These are phyloP conservation scores for Scelioninae gen. 2 DNA, from an alignment of 2,888 invertebrate species.

Conservation along the genomic window DNA sequence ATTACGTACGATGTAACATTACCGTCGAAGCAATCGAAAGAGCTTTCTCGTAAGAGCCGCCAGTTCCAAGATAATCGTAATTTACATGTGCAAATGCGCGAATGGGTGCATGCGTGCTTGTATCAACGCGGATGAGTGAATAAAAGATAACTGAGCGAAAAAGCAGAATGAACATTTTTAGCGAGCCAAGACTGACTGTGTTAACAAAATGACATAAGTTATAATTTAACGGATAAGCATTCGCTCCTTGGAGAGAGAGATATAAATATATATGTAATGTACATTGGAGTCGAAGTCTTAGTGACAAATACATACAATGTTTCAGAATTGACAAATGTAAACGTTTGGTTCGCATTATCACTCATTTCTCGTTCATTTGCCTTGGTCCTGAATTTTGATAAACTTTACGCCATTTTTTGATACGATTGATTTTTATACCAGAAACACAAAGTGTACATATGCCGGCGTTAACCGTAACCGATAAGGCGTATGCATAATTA, in stretches of 20 bases:
- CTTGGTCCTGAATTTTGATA: constrained; percentile 29
- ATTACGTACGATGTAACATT: constrained; percentile 53
- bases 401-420: constrained; percentile 18
- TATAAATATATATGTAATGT: constrained; percentile 55
- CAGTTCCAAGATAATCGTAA: constrained; percentile 59
- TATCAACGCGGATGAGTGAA: constrained; percentile 13
- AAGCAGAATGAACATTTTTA: constrained; percentile 55
- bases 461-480: constrained; percentile 27
- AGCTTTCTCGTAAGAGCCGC: constrained; percentile 59
- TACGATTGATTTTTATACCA: constrained; percentile 5
- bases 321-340: constrained; percentile 41
- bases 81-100: constrained; percentile 41
- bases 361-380: constrained; percentile 17
- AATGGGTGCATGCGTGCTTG: constrained; percentile 23
- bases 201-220: constrained; percentile 56
- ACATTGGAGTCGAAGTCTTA: constrained; percentile 50
- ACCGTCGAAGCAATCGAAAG: constrained; percentile 60
- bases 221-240: constrained; percentile 44
- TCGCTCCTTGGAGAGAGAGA: constrained; percentile 28
- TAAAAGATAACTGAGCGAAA: constrained; percentile 25
- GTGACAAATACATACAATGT: constrained; percentile 38
- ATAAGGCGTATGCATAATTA: constrained; percentile 19
- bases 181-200: constrained; percentile 70
- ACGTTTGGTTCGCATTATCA: constrained; percentile 12
- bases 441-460: constrained; percentile 48